phyloP scores from a whole-genome alignment of 1,140 invertebrate species.

The Gyrodactylus salaris region DNA sequence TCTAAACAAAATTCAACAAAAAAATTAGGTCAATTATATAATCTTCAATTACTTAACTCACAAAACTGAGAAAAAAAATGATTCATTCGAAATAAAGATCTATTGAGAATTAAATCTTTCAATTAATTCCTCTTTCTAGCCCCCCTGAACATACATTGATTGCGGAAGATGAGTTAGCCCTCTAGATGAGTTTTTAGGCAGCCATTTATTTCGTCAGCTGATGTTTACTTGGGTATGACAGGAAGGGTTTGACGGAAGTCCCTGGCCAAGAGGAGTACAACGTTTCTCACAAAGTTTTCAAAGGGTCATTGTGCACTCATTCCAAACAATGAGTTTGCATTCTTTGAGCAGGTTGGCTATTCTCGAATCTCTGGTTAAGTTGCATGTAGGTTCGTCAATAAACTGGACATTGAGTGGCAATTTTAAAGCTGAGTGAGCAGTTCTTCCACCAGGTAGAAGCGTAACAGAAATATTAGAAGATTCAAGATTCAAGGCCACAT shows the following conservation, averaged over 20 bases:
- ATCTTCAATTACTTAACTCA: not conserved
- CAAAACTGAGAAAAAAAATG: not conserved
- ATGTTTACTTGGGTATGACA: not conserved
- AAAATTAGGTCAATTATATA: too few species aligned
- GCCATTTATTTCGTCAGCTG: not conserved
- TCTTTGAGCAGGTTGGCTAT: not conserved
- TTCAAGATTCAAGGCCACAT: slow-evolving; percentile 10
- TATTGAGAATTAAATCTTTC: too few species aligned
- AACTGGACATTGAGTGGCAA: slow-evolving; percentile 2
- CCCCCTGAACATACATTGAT: too few species aligned
- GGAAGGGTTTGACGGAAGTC: not conserved
- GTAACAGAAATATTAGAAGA: slow-evolving; percentile 11
- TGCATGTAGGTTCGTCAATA: slow-evolving; percentile 3
- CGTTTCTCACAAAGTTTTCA: not conserved
- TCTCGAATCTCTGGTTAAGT: not conserved
- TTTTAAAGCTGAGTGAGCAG: slow-evolving; percentile 7
- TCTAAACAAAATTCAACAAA: too few species aligned
- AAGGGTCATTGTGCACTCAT: slow-evolving; percentile 6
- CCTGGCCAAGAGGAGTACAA: not conserved
- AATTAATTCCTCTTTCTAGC: too few species aligned
- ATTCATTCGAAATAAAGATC: too few species aligned
- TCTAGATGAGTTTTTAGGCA: not conserved
- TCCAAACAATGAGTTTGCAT: slow-evolving; percentile 5
- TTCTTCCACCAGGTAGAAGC: slow-evolving; percentile 9
- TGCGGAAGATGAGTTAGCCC: too few species aligned